phyloP scores from a whole-genome alignment of 1,140 invertebrate species.

The Aphidius ervi region DNA sequence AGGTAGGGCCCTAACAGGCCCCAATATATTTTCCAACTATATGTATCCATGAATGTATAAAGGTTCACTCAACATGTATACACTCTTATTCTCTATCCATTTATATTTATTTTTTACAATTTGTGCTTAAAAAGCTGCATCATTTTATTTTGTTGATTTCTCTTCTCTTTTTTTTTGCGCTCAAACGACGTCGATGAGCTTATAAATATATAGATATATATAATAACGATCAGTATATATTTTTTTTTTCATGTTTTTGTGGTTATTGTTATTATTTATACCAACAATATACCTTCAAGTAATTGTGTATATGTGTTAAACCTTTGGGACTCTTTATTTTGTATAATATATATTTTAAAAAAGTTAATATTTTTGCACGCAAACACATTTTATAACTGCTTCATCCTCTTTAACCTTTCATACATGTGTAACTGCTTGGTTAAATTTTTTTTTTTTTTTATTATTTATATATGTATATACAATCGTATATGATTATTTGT shows the following conservation, averaged over 20 bases:
- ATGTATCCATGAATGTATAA: constrained; percentile 26
- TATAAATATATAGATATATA: not conserved
- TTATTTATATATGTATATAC: not conserved
- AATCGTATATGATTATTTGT: not conserved
- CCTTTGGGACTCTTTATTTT: too few relatives aligned
- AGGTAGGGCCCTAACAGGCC: constrained; percentile 35
- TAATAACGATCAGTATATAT: too few relatives aligned
- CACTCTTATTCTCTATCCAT: constrained; percentile 8
- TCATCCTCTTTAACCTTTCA: constrained; percentile 33
- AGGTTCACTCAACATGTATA: not conserved
- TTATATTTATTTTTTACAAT: not conserved
- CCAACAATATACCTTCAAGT: not conserved
- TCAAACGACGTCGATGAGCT: constrained; percentile 9
- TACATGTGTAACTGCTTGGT: constrained; percentile 2
- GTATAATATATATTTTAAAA: too few relatives aligned
- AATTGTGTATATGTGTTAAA: not conserved
- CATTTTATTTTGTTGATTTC: not conserved
- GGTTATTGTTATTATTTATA: not conserved
- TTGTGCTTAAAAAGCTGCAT: constrained; percentile 2
- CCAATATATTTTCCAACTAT: constrained; percentile 33
- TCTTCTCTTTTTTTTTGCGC: not conserved
- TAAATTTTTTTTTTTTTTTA: not conserved
- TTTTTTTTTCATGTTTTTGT: too few relatives aligned
- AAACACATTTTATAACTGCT: constrained; percentile 33
- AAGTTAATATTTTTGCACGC: constrained; percentile 18